Conservation (phyloP, 2,888 invertebrate species). For the Erebia epiphron region DNA sequence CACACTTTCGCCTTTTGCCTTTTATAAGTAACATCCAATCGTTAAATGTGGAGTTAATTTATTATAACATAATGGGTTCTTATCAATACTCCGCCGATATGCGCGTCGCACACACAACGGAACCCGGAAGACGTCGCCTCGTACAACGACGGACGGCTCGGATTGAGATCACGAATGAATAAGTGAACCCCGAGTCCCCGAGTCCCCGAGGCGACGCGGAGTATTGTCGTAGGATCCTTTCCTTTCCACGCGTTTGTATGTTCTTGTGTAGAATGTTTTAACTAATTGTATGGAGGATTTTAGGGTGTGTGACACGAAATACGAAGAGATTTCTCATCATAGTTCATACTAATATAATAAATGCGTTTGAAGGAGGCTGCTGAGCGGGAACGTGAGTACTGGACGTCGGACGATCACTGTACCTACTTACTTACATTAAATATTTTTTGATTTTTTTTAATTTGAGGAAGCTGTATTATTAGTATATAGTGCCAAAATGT, state of each 20-base stretch:
- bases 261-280: background rate
- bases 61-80: slow-evolving; percentile 47
- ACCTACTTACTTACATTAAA: too few relatives aligned
- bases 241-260: background rate
- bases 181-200: background rate
- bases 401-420: too few relatives aligned
- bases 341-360: too few relatives aligned
- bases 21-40: slow-evolving; percentile 41
- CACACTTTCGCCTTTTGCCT: too few relatives aligned
- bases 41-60: slow-evolving; percentile 45
- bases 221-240: background rate
- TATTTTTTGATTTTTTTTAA: too few relatives aligned
- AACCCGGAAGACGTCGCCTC: slow-evolving; percentile 27
- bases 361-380: too few relatives aligned
- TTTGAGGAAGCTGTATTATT: too few relatives aligned
- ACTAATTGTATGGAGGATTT: background rate
- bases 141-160: slow-evolving; percentile 38
- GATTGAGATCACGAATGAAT: slow-evolving; percentile 46
- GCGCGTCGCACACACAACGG: slow-evolving; percentile 42
- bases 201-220: background rate
- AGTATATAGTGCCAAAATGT: too few relatives aligned
- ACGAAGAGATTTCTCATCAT: background rate
- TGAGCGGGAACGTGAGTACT: too few relatives aligned
- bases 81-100: slow-evolving; percentile 40
- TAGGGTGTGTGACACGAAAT: background rate